Conservation (phyloP, 2,888 invertebrate species). For the Drosophila emarginata region DNA sequence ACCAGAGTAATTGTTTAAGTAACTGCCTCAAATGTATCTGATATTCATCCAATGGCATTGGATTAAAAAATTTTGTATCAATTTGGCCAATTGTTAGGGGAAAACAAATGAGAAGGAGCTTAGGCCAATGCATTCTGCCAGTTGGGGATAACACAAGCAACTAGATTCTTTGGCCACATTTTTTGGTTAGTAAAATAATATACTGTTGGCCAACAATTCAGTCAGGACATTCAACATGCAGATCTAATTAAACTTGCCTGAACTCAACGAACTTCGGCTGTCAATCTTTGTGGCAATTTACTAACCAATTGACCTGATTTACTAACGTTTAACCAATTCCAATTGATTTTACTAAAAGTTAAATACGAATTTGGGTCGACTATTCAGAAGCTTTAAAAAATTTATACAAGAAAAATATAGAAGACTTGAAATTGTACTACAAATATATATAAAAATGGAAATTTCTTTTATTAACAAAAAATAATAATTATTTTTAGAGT, state of each 20-base stretch:
- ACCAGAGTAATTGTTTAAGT: conserved; percentile 56
- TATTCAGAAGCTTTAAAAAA: no score
- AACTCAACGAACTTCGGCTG: conserved; percentile 40
- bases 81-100: background rate
- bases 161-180: conserved; percentile 1
- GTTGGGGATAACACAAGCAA: conserved; percentile 27
- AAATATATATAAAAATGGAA: no score
- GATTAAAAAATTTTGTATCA: background rate
- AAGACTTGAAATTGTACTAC: no score
- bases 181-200: background rate
- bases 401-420: no score
- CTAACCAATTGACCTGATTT: conserved; percentile 4
- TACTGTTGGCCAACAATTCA: no score
- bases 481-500: no score
- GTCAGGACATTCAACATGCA: conserved; percentile 59
- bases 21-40: conserved; percentile 52
- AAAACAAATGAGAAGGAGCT: background rate
- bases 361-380: background rate
- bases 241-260: conserved; percentile 68
- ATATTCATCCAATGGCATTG: conserved; percentile 43
- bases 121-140: conserved; percentile 38
- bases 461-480: no score
- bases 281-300: conserved; percentile 27
- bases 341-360: conserved; percentile 31
- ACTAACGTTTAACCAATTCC: conserved; percentile 46